These are phyloP conservation scores for Delichon dasypus DNA, from an alignment of 2,797 vertebrate genomes.

Conservation along the genomic window DNA sequence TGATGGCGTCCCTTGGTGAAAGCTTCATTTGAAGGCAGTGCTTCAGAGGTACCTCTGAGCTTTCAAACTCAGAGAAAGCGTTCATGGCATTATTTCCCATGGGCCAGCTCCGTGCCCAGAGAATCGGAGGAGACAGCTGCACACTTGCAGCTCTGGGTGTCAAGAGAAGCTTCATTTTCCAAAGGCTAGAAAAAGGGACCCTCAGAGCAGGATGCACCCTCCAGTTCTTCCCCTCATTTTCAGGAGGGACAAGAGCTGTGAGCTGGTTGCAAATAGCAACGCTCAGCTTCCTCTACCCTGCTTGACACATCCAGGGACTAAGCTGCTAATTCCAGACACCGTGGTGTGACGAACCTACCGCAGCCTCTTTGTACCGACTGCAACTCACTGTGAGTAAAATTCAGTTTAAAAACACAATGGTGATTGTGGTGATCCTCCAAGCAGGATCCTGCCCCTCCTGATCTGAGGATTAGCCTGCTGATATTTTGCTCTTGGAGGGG, in stretches of 20 bases:
- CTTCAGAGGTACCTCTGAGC: not conserved
- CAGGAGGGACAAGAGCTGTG: not conserved
- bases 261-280: not conserved
- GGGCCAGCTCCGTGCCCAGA: not conserved
- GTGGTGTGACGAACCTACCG: not conserved
- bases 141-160: not conserved
- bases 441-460: not conserved
- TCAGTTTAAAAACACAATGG: not conserved
- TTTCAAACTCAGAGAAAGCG: not conserved
- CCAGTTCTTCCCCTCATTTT: not conserved
- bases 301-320: not conserved
- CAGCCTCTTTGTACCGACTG: not conserved
- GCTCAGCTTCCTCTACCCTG: not conserved
- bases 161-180: not conserved
- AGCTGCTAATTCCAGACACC: not conserved
- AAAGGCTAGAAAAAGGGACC: not conserved
- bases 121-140: not conserved
- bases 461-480: not conserved
- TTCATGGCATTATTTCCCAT: not conserved
- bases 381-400: not conserved
- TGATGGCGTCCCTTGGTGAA: not conserved
- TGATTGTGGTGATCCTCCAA: fast-evolving
- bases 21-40: not conserved
- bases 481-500: not conserved
- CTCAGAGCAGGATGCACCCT: not conserved